phyloP scores from a whole-genome alignment of 2,113 vertebrate genomes.

The Caracal caracal region DNA sequence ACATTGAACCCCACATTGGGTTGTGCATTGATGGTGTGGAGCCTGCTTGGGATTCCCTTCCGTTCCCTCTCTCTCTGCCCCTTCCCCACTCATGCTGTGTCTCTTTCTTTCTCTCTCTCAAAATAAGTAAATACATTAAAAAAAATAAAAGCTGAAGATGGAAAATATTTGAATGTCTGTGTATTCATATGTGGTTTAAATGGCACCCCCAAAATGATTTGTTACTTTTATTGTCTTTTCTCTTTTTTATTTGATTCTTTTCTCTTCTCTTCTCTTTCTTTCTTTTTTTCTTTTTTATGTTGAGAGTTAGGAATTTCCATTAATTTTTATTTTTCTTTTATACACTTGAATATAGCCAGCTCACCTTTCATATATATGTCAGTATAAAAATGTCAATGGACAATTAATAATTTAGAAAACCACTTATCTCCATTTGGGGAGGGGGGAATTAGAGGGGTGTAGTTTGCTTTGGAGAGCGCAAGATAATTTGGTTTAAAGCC shows the following conservation, averaged over 20 bases:
- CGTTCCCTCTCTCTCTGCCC: too few relatives aligned
- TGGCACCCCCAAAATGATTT: background rate
- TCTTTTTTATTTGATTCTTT: background rate
- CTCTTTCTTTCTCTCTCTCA: too few relatives aligned
- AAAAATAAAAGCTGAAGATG: background rate
- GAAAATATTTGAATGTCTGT: background rate
- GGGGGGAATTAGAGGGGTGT: background rate
- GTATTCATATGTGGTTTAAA: background rate
- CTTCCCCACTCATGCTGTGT: too few relatives aligned
- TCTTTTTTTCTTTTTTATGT: background rate
- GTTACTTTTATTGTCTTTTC: background rate
- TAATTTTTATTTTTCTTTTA: slow-evolving; percentile 11
- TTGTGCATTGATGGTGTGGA: too few relatives aligned
- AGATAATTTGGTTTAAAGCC: background rate
- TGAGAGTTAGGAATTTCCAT: background rate
- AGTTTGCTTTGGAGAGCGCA: background rate
- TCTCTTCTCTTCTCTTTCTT: background rate
- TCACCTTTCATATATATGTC: slow-evolving; percentile 20
- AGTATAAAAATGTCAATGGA: background rate
- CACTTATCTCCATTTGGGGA: background rate
- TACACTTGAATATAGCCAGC: background rate
- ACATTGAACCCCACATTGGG: too few relatives aligned
- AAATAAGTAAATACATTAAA: too few relatives aligned
- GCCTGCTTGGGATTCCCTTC: too few relatives aligned
- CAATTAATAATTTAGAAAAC: slow-evolving; percentile 45